Conservation (phyloP, 2,888 invertebrate species). For the Leptinotarsa peninsularis region DNA sequence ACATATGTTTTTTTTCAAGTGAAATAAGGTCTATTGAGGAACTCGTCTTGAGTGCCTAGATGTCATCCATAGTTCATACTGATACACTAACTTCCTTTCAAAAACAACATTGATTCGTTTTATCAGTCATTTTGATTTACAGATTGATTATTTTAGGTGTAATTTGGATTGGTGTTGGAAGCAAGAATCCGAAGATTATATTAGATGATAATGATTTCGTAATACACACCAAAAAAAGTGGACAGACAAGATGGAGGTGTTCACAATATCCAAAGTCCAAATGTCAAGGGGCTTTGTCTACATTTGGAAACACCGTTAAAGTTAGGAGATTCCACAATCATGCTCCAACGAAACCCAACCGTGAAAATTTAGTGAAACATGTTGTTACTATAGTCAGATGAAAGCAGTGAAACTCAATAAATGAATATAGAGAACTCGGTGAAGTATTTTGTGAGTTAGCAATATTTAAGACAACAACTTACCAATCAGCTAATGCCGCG, state of each 20-base stretch:
- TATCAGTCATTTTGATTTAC: not conserved
- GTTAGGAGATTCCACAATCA: slow-evolving; percentile 54
- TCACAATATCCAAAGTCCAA: slow-evolving; percentile 53
- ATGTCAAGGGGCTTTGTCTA: slow-evolving; percentile 53
- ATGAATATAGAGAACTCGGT: not conserved
- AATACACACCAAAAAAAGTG: slow-evolving; percentile 47
- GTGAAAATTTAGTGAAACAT: slow-evolving; percentile 40
- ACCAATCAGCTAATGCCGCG: no score
- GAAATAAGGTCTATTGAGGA: no score
- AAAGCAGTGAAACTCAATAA: not conserved
- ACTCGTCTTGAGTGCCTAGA: no score
- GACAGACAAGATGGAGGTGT: slow-evolving; percentile 53
- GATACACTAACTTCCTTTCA: no score
- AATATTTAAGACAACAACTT: no score
- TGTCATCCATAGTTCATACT: no score
- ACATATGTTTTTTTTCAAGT: no score
- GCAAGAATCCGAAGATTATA: slow-evolving; percentile 53
- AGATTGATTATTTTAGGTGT: slow-evolving; percentile 44
- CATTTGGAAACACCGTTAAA: slow-evolving; percentile 52
- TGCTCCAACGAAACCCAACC: slow-evolving; percentile 46
- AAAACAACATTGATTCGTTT: not conserved
- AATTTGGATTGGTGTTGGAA: slow-evolving; percentile 49
- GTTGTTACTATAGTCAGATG: slow-evolving; percentile 38
- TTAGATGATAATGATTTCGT: slow-evolving; percentile 51
- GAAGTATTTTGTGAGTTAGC: no score